Base-by-base conservation (phyloP, 2,888 invertebrate genomes). In the Phyllotreta striolata region DNA sequence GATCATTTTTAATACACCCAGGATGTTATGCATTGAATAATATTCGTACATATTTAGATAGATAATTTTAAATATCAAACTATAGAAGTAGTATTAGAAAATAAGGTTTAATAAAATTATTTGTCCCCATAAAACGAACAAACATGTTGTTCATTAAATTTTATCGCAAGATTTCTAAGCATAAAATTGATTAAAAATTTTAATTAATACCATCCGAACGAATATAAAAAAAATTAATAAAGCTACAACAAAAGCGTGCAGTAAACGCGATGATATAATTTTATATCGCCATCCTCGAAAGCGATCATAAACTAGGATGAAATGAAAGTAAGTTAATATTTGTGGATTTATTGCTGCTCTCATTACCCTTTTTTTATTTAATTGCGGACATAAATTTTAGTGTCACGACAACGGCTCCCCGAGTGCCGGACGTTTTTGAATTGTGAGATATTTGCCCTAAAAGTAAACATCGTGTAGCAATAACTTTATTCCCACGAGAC, bases 291-390 rank as follows among this genome's bases (percentile, higher is more conserved):
- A 51, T 60, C 34, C 60, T 44, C 9, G 44, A 5, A 59, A 52
- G 38, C 47, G 55, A 55, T 58, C 65, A 55, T 65, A 55, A 65
- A 65, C 46, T 39, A 47, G 5, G 40, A 6, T 41, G 56, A 43
- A 67, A 63, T 61, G 56, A 63, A 60, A 62, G 62, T 56, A 54
- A 64, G 62, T 67, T 64, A 63, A 67, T 64, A 64, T 62, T 44
- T 40, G 41, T 47, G 49, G 66, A 66, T 64, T 60, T 66, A 66
- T 58, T 34, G 58, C 55, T 34, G 34, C 55, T 58, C 52, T 63
- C 64, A 64, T 66, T 64, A 64, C 62, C 62, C 63, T 63, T 63
- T 49, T 41, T 57, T 56, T 43, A 66, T 63, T 66, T 64, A 66
- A 66, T 66, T 66, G 62, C 43, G 35, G 9, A 13, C 62, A 61